Percentiles rank a stretch among this genome's conserved stretches.
Conservation (phyloP, 2,888 invertebrate genomes). For the Andrena praecox region DNA sequence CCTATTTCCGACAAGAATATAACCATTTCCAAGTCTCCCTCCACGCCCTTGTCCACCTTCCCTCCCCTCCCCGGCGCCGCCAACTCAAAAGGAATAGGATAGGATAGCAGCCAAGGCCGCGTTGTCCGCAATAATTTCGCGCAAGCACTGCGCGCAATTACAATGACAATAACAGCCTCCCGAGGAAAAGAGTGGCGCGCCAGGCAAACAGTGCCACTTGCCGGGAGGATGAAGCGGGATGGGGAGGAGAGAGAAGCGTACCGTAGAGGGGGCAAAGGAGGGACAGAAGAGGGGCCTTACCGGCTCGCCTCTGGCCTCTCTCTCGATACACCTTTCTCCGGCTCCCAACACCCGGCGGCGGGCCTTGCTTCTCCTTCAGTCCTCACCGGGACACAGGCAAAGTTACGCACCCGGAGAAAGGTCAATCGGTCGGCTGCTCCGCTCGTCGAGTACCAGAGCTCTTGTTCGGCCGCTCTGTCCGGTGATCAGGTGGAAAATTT, state of each 20-base stretch:
- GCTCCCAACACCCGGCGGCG: slow-evolving; percentile 76
- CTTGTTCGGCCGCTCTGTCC: slow-evolving; percentile 49
- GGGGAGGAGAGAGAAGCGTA: neutral
- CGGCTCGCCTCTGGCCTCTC: slow-evolving; percentile 70
- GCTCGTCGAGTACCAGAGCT: slow-evolving; percentile 57
- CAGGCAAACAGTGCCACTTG: neutral
- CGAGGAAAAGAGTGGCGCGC: slow-evolving; percentile 1
- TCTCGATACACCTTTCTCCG: slow-evolving; percentile 80
- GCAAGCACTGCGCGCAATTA: slow-evolving; percentile 20
- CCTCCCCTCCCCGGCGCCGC: neutral
- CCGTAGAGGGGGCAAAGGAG: slow-evolving; percentile 42
- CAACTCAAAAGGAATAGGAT: neutral
- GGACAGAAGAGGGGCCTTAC: slow-evolving; percentile 62
- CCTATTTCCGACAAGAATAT: neutral
- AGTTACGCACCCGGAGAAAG: slow-evolving; percentile 79
- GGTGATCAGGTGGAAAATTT: slow-evolving; percentile 64
- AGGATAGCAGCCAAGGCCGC: slow-evolving; percentile 22
- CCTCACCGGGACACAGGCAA: slow-evolving; percentile 81
- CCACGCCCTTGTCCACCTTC: neutral
- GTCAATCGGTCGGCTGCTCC: slow-evolving; percentile 74
- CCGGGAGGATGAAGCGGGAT: neutral
- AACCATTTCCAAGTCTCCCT: neutral
- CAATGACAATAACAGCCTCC: slow-evolving; percentile 35
- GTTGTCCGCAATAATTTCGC: slow-evolving; percentile 14
- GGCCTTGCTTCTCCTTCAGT: slow-evolving; percentile 78